Percentiles rank a stretch among this genome's conserved stretches.
Conservation (phyloP, 2,113 vertebrate species). For the Apus apus region DNA sequence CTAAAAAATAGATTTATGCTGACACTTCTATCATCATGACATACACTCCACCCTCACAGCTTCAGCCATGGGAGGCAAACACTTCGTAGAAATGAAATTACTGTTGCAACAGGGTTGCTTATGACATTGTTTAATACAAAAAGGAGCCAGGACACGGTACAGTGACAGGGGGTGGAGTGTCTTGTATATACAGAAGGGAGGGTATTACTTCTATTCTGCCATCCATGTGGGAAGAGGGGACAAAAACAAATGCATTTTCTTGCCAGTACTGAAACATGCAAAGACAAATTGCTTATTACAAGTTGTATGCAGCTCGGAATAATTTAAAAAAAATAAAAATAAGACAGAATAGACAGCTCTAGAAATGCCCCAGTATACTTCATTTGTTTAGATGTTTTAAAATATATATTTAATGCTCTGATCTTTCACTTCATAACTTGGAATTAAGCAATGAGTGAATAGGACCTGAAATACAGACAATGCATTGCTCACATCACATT, state of each 20-base stretch:
- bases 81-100: constrained; percentile 42
- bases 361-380: constrained; percentile 65
- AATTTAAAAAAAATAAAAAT: not conserved
- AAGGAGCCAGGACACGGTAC: constrained; percentile 37
- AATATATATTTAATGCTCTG: constrained; percentile 51
- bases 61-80: not conserved
- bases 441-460: constrained; percentile 14
- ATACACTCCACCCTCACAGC: constrained; percentile 38
- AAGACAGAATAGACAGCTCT: constrained; percentile 9
- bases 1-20: not conserved
- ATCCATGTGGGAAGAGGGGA: not conserved
- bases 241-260: constrained; percentile 37
- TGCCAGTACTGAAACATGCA: constrained; percentile 63
- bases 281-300: constrained; percentile 51
- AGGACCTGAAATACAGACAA: constrained; percentile 34
- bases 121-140: constrained; percentile 66
- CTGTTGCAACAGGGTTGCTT: constrained; percentile 49
- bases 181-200: constrained; percentile 41
- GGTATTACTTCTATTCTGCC: not conserved
- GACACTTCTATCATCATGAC: not conserved
- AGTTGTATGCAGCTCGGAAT: constrained; percentile 40
- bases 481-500: constrained; percentile 36
- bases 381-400: constrained; percentile 35
- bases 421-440: constrained; percentile 54
- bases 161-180: constrained; percentile 40